phyloP scores from a whole-genome alignment of 2,888 invertebrate genomes.

The Anoplius nigerrimus region DNA sequence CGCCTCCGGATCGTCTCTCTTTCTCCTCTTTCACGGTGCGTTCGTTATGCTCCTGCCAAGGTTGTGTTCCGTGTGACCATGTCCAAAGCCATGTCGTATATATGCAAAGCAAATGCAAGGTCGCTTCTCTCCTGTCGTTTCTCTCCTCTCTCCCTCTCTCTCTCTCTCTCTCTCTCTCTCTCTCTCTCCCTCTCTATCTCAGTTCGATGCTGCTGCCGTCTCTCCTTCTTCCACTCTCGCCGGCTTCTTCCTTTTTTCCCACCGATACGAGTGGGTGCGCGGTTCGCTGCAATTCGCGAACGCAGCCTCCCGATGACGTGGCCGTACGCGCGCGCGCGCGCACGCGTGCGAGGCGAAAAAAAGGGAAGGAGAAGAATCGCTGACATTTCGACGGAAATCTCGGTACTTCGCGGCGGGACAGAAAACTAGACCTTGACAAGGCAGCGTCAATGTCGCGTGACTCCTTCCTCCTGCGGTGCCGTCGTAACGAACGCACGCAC shows the following conservation, averaged over 20 bases:
- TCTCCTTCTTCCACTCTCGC: not conserved
- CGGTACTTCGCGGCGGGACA: conserved; percentile 19
- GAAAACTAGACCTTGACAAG: conserved; percentile 44
- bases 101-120: conserved; percentile 67
- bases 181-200: not conserved
- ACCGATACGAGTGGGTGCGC: conserved; percentile 2
- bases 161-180: not conserved
- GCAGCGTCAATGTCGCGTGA: conserved; percentile 26
- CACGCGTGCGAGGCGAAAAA: conserved; percentile 36
- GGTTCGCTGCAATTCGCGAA: not conserved
- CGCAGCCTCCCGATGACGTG: not conserved
- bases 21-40: conserved; percentile 21
- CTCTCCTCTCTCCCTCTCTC: not conserved
- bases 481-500: conserved; percentile 2
- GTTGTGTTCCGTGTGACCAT: conserved; percentile 63
- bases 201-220: too few relatives aligned
- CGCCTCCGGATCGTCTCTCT: conserved; percentile 6
- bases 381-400: conserved; percentile 31
- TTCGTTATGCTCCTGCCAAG: conserved; percentile 58
- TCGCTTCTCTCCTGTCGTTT: conserved; percentile 52
- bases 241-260: not conserved
- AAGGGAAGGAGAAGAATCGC: not conserved
- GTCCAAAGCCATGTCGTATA: conserved; percentile 61
- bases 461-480: not conserved
- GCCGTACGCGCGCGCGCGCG: conserved; percentile 26